phyloP scores from a whole-genome alignment of 2,888 invertebrate genomes.

The Xestia ashworthii region DNA sequence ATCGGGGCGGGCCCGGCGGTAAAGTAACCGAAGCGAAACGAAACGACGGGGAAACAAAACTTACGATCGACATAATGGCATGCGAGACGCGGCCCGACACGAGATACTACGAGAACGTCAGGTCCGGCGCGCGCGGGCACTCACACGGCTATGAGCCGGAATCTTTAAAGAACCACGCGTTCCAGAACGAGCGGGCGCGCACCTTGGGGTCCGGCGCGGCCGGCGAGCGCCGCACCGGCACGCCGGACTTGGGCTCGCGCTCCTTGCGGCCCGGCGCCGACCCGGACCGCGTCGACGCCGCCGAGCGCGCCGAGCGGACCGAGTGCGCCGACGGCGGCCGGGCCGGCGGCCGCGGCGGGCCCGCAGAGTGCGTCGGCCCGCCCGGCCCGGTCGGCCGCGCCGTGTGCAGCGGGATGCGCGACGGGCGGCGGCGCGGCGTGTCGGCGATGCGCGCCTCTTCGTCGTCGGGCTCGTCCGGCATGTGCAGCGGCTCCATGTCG shows the following conservation, averaged over 20 bases:
- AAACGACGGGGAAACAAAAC: slow-evolving; percentile 77
- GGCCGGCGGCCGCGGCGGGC: slow-evolving; percentile 73
- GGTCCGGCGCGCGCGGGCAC: slow-evolving; percentile 66
- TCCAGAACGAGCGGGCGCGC: slow-evolving; percentile 93
- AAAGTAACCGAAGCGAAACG: slow-evolving; percentile 68
- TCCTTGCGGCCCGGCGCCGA: slow-evolving; percentile 72
- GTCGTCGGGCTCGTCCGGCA: slow-evolving; percentile 88
- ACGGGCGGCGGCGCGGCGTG: slow-evolving; percentile 90
- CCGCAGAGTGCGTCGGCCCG: slow-evolving; percentile 71
- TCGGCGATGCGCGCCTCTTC: slow-evolving; percentile 94
- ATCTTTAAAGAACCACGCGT: slow-evolving; percentile 90
- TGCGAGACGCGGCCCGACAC: slow-evolving; percentile 71
- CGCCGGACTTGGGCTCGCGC: slow-evolving; percentile 68
- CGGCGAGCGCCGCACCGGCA: slow-evolving; percentile 81
- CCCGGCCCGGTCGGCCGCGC: slow-evolving; percentile 76
- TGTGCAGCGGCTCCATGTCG: slow-evolving; percentile 85
- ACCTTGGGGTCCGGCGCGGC: slow-evolving; percentile 91
- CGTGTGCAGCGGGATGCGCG: slow-evolving; percentile 80
- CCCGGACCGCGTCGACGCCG: slow-evolving; percentile 67
- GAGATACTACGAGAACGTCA: slow-evolving; percentile 63
- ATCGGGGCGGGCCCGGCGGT: slow-evolving; percentile 56
- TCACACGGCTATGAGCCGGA: slow-evolving; percentile 69
- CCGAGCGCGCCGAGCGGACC: slow-evolving; percentile 71
- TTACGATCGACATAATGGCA: slow-evolving; percentile 90
- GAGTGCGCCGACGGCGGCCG: slow-evolving; percentile 77